These are phyloP conservation scores for Drosophila rhopaloa DNA, from an alignment of 1,140 invertebrate genomes.

Conservation along the genomic window DNA sequence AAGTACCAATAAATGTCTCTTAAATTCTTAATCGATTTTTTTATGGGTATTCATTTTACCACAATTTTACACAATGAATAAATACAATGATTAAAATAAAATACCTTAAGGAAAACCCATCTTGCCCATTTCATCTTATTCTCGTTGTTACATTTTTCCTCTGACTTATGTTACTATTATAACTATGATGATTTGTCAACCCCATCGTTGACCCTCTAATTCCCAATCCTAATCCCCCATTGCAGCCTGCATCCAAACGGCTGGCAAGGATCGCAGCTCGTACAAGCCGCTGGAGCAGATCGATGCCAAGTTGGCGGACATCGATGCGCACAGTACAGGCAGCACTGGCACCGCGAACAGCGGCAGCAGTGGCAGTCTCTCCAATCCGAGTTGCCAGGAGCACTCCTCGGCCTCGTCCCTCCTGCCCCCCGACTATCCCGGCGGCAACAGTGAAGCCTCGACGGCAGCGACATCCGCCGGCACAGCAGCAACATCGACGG, in stretches of 20 bases:
- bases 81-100: too few species aligned
- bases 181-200: too few species aligned
- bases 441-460: conserved; percentile 17
- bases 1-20: too few species aligned
- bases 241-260: conserved; percentile 86
- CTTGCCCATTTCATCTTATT: too few species aligned
- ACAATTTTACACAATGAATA: too few species aligned
- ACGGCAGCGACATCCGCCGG: conserved; percentile 22
- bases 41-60: too few species aligned
- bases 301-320: conserved; percentile 76
- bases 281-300: conserved; percentile 86
- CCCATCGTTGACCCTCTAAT: background rate
- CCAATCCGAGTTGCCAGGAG: conserved; percentile 50
- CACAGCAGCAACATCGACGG: conserved; percentile 4
- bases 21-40: too few species aligned
- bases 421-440: conserved; percentile 10
- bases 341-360: conserved; percentile 47
- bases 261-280: conserved; percentile 85
- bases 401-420: conserved; percentile 28
- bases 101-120: too few species aligned
- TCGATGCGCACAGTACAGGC: conserved; percentile 70
- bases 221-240: background rate
- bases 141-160: too few species aligned
- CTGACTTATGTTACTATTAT: too few species aligned
- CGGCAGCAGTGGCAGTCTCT: conserved; percentile 45